These are phyloP conservation scores for Pollicipes pollicipes DNA, from an alignment of 1,140 invertebrate genomes.

Conservation along the genomic window DNA sequence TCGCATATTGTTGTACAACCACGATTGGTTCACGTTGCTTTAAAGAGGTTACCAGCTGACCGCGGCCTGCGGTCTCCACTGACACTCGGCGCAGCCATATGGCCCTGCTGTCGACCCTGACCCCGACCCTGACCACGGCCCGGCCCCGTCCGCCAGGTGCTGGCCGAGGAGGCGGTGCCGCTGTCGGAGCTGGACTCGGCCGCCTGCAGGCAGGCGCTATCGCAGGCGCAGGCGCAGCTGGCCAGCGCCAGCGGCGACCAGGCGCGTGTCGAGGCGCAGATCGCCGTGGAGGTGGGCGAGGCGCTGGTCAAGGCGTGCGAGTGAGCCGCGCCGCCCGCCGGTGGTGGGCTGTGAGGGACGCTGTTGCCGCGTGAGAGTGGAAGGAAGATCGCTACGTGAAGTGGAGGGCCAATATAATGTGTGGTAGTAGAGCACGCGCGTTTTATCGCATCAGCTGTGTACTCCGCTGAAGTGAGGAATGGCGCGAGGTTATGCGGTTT, in stretches of 20 bases:
- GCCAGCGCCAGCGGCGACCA: slow-evolving; percentile 58
- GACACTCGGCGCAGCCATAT: too few species aligned
- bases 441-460: too few species aligned
- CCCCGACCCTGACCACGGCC: background rate
- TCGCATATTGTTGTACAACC: background rate
- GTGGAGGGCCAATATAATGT: too few species aligned
- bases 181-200: slow-evolving; percentile 63
- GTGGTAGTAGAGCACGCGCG: too few species aligned
- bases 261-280: slow-evolving; percentile 78
- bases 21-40: background rate
- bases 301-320: slow-evolving; percentile 72
- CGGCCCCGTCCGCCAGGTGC: slow-evolving; percentile 62
- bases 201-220: slow-evolving; percentile 61
- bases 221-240: slow-evolving; percentile 64
- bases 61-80: too few species aligned
- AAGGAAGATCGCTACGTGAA: background rate
- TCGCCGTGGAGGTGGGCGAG: slow-evolving; percentile 87
- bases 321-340: slow-evolving; percentile 61
- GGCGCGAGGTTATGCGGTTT: too few species aligned
- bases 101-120: background rate
- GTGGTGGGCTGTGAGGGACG: slow-evolving; percentile 52
- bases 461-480: too few species aligned
- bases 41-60: too few species aligned
- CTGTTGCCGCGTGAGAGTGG: background rate
- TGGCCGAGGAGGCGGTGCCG: slow-evolving; percentile 91